A percentile compares a stretch with the other conserved stretches of the same genome.
phyloP scores from a whole-genome alignment of 2,888 invertebrate species.

The Heliconius charithonia region DNA sequence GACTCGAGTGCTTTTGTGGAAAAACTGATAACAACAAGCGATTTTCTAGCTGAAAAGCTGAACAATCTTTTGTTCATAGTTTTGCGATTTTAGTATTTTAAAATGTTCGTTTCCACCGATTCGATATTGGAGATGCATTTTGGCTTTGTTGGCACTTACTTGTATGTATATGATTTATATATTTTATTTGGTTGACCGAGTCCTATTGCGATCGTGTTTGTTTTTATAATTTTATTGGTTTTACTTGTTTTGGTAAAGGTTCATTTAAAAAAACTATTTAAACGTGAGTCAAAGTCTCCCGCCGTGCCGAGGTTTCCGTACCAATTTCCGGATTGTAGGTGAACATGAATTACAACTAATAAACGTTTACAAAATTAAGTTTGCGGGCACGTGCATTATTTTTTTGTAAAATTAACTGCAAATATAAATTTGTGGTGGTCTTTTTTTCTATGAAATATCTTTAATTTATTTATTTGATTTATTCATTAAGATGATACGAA shows the following conservation, averaged over 20 bases:
- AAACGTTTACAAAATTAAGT: no score
- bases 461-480: no score
- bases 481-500: no score
- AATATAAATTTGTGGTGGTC: no score
- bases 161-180: slow-evolving; percentile 8
- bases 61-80: slow-evolving; percentile 18
- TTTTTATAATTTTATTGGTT: neutral
- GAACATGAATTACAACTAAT: no score
- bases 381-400: no score
- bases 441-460: no score
- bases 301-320: no score
- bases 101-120: slow-evolving; percentile 18
- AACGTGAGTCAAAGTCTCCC: no score
- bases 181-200: slow-evolving; percentile 16
- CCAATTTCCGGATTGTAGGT: no score
- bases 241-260: neutral
- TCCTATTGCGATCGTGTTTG: neutral
- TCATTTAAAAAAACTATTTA: no score
- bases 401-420: no score
- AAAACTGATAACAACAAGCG: slow-evolving; percentile 24
- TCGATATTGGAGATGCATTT: slow-evolving; percentile 24
- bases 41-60: slow-evolving; percentile 19
- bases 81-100: slow-evolving; percentile 24
- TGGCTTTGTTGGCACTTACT: slow-evolving; percentile 17
- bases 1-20: slow-evolving; percentile 28